These are phyloP conservation scores for Plagiodera versicolora DNA, from an alignment of 2,888 invertebrate species.

Conservation along the genomic window DNA sequence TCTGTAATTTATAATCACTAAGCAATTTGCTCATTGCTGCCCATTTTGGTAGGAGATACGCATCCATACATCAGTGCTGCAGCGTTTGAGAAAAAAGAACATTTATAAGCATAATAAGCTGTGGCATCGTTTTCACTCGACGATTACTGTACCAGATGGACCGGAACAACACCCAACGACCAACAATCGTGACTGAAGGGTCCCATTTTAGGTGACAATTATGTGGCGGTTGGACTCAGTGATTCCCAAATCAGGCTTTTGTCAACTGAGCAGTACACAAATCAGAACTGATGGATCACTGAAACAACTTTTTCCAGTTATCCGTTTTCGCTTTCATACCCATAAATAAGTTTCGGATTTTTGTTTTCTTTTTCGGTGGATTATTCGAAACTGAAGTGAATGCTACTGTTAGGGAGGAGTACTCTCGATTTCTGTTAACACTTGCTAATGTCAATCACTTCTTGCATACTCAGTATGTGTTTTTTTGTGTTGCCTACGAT, in stretches of 20 bases:
- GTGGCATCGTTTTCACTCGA: constrained; percentile 35
- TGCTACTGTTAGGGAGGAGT: too few relatives aligned
- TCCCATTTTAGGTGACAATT: constrained; percentile 5
- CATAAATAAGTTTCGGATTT: not conserved
- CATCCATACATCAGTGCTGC: not conserved
- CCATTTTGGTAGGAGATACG: constrained; percentile 2
- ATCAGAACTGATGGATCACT: not conserved
- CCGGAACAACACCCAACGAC: constrained; percentile 7
- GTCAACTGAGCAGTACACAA: not conserved
- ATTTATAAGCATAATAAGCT: constrained; percentile 14
- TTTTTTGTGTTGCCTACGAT: too few relatives aligned
- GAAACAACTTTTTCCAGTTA: too few relatives aligned
- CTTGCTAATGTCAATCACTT: too few relatives aligned
- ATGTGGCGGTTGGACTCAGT: not conserved
- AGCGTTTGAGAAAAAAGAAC: constrained; percentile 6
- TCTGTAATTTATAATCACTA: constrained; percentile 5
- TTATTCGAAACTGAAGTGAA: too few relatives aligned
- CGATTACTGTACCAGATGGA: constrained; percentile 31
- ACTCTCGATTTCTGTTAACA: too few relatives aligned
- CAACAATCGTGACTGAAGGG: constrained; percentile 1
- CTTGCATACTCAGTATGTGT: too few relatives aligned
- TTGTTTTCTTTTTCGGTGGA: too few relatives aligned
- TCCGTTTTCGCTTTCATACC: not conserved
- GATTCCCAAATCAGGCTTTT: not conserved
- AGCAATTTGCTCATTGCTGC: constrained; percentile 8